Evolutionary conservation across 2,888 invertebrate genomes (phyloP).

Genomic region (Ceraclea dissimilis): DNA sequence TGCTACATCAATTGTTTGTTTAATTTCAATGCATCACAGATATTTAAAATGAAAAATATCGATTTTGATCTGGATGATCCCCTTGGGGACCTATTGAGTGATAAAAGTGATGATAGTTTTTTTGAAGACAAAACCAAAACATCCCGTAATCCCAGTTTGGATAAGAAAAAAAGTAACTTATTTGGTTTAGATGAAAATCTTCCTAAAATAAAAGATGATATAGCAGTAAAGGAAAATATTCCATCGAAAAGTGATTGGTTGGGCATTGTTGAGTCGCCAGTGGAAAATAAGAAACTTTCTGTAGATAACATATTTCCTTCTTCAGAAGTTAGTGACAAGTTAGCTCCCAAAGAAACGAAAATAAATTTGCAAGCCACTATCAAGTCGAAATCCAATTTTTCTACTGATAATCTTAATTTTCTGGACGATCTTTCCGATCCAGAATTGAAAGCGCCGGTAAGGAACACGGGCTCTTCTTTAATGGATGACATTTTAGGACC

Average conservation of each 20-base stretch:
- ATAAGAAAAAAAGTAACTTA: slow-evolving; percentile 31
- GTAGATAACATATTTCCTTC: slow-evolving; percentile 5
- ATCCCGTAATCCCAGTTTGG: slow-evolving; percentile 30
- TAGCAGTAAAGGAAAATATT: not conserved
- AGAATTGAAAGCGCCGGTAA: slow-evolving; percentile 23
- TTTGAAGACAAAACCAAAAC: slow-evolving; percentile 51
- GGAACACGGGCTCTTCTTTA: slow-evolving; percentile 23
- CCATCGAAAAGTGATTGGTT: slow-evolving; percentile 31
- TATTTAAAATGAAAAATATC: slow-evolving; percentile 32
- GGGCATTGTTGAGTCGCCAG: slow-evolving; percentile 33
- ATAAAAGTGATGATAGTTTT: slow-evolving; percentile 65
- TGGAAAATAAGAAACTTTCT: not conserved
- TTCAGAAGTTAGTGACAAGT: not conserved
- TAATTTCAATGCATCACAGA: not conserved
- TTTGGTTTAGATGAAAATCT: slow-evolving; percentile 29
- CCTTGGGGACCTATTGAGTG: slow-evolving; percentile 57
- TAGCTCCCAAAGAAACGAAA: not conserved
- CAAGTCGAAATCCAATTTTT: slow-evolving; percentile 34
- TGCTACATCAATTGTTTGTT: too few species aligned
- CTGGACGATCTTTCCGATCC: slow-evolving; percentile 28
- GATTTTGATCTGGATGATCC: slow-evolving; percentile 56
- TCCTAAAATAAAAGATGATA: not conserved
- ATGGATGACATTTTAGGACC: slow-evolving; percentile 51
- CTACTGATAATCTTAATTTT: slow-evolving; percentile 34
- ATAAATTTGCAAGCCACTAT: slow-evolving; percentile 35